Base-by-base conservation (phyloP, 2,113 vertebrate species). In the Tetraodon nigroviridis region DNA sequence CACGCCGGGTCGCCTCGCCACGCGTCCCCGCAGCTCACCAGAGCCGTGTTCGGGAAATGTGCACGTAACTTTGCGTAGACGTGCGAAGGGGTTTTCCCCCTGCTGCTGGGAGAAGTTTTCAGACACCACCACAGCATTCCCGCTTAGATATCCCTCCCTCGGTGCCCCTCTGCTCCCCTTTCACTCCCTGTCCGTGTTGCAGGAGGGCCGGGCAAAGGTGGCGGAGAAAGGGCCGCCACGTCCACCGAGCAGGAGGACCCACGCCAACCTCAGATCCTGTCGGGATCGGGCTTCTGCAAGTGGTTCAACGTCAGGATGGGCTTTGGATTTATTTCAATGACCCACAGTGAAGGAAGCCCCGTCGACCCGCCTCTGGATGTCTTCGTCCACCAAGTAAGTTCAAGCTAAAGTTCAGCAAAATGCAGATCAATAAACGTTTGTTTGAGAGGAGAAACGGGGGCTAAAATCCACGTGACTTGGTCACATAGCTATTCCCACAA, bases 291-390 rank as follows among this genome's bases (percentile, higher is more conserved):
- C 88, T 93, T 95, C 91, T 99, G 97, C 89, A 99, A 99, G 75
- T 99, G 97, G 97, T 99, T 99, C 90, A 99, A 99, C 85, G 95
- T 98, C 81, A 94, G 97, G 56, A 98, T 98, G 96, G 97, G 97
- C 66, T 99, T 99, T 83, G 97, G 97, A 85, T 99, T 99, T 92
- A 98, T 98, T 90, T 97, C 95, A 87, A 98, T 99, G 96, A 92
- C 92, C 82, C 93, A 82, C 88, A 95, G 94, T 77, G 95, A 94
- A 67, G 97, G 95, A 80, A 93, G 84, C 84, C 92, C 92, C 69
- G 89, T 99, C 81, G 96, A 99, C 66, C 90, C 93, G 58, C 93
- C 96, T 27, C 90, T 94, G 75, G 97, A 99, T 90, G 96, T 99
- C 73, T 99, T 99, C 91, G 96, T 99, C 82, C 97, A 99, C 93